Evolutionary conservation across 2,888 invertebrate genomes (phyloP).

Genomic region (Drosophila siamana): DNA sequence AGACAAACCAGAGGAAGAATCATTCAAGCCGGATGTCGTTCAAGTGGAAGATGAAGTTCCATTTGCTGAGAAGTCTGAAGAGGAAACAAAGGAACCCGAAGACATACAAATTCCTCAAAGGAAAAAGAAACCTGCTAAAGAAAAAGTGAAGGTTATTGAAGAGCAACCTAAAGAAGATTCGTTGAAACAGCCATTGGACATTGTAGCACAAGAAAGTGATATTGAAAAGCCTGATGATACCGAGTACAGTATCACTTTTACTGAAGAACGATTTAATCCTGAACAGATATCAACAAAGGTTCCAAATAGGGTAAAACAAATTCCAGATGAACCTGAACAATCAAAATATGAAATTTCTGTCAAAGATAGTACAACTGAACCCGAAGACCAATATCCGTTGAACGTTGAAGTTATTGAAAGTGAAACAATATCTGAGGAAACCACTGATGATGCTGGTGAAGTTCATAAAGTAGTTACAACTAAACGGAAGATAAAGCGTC

Average conservation of each 20-base stretch:
- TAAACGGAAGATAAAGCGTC: conserved; percentile 85
- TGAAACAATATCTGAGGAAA: conserved; percentile 84
- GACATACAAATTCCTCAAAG: conserved; percentile 42
- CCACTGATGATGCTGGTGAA: conserved; percentile 84
- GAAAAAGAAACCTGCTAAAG: conserved; percentile 65
- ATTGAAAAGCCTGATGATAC: conserved; percentile 76
- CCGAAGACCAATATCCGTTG: conserved; percentile 50
- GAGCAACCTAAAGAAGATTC: conserved; percentile 82
- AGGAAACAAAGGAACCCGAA: conserved; percentile 35
- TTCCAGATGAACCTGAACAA: conserved; percentile 26
- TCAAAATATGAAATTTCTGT: conserved; percentile 47
- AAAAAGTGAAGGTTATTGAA: conserved; percentile 84
- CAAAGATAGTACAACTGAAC: conserved; percentile 52
- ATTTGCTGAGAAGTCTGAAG: conserved; percentile 41
- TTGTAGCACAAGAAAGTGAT: conserved; percentile 31
- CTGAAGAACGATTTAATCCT: conserved; percentile 43
- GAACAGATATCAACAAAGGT: conserved; percentile 25
- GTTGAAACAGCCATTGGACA: conserved; percentile 33
- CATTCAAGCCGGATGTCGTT: conserved; percentile 27
- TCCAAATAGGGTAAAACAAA: conserved; percentile 30
- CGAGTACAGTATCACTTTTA: conserved; percentile 36
- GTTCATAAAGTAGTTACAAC: conserved; percentile 84
- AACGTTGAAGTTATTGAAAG: conserved; percentile 83
- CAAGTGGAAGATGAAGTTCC: conserved; percentile 69
- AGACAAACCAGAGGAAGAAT: conserved; percentile 48